phyloP scores from a whole-genome alignment of 2,888 invertebrate species.

The Allygus modestus region DNA sequence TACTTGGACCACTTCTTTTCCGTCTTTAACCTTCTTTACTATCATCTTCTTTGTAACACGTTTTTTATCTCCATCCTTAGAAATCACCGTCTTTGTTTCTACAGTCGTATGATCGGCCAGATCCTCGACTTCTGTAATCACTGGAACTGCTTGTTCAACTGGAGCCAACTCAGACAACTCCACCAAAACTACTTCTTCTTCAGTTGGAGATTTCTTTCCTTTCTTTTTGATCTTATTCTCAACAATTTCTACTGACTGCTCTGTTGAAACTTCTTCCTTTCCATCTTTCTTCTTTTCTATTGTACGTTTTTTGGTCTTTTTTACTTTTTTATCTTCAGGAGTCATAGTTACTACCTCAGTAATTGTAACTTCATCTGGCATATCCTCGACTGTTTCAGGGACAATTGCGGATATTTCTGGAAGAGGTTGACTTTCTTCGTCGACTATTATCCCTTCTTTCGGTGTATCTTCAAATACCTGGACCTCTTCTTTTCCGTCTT shows the following conservation, averaged over 20 bases:
- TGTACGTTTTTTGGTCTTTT: conserved; percentile 49
- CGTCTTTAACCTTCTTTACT: conserved; percentile 71
- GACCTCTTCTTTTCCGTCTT: conserved; percentile 66
- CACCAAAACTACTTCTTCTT: conserved; percentile 69
- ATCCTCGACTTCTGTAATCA: too few relatives aligned
- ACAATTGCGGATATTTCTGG: conserved; percentile 35
- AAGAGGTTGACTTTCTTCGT: conserved; percentile 20
- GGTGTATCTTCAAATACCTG: conserved; percentile 63
- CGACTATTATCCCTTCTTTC: conserved; percentile 39
- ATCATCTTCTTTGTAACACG: too few relatives aligned
- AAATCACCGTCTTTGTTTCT: too few relatives aligned
- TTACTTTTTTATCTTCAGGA: conserved; percentile 68
- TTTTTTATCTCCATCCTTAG: too few relatives aligned
- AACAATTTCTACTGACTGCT: conserved; percentile 58
- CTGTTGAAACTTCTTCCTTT: conserved; percentile 64
- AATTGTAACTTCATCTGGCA: conserved; percentile 62
- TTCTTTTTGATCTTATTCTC: conserved; percentile 31
- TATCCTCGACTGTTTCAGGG: conserved; percentile 58
- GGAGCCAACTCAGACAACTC: conserved; percentile 69
- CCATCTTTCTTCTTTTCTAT: conserved; percentile 65
- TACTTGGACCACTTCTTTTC: conserved; percentile 67
- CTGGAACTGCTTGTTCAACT: too few relatives aligned
- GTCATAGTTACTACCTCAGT: conserved; percentile 67
- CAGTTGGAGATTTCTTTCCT: not conserved
- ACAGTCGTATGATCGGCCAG: too few relatives aligned